Percentiles rank a stretch among this genome's conserved stretches.
These are phyloP conservation scores for Macrochelys suwanniensis DNA, from an alignment of 2,797 vertebrate genomes.

Conservation along the genomic window DNA sequence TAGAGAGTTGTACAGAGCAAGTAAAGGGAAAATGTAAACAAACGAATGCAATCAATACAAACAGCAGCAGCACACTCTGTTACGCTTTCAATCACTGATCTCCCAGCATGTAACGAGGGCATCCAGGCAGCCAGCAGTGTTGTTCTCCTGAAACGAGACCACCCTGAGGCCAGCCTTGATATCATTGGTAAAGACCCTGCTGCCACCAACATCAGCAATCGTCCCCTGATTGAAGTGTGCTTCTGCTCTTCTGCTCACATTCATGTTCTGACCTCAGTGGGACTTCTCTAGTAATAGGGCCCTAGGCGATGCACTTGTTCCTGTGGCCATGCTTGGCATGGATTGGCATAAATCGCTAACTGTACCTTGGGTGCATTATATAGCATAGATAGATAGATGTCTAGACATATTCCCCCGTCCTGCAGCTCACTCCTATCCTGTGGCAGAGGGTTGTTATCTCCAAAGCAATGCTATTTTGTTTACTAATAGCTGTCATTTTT, in stretches of 20 bases:
- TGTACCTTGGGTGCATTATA: fast-evolving
- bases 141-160: neutral
- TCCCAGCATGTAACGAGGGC: neutral
- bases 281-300: fast-evolving
- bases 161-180: conserved; percentile 5
- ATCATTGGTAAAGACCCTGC: neutral
- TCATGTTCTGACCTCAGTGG: neutral
- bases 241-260: neutral
- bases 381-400: fast-evolving
- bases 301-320: fast-evolving
- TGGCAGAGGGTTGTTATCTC: neutral
- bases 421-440: neutral
- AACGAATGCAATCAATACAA: neutral
- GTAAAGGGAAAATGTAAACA: conserved; percentile 23
- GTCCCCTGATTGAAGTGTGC: neutral
- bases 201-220: neutral
- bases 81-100: neutral
- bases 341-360: neutral
- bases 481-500: neutral
- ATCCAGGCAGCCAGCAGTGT: neutral
- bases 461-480: neutral
- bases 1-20: neutral
- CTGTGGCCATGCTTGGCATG: neutral
- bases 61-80: conserved; percentile 21
- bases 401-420: neutral